Conservation (phyloP, 2,797 vertebrate genomes). For the Thamnophis elegans region DNA sequence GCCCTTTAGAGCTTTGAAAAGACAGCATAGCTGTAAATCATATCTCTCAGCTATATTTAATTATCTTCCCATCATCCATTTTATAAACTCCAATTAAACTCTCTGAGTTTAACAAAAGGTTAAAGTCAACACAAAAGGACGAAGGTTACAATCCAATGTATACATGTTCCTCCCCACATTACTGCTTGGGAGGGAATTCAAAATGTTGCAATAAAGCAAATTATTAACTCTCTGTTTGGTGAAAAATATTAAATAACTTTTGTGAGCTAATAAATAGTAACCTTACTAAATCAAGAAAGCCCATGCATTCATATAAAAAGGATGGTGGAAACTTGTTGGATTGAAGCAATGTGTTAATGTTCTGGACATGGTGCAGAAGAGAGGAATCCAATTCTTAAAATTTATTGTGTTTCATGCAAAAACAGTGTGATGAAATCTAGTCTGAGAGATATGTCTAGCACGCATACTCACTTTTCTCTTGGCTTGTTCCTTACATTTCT, state of each 20-base stretch:
- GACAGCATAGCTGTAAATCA: not conserved
- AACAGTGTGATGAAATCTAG: not conserved
- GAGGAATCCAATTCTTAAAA: not conserved
- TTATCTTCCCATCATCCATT: not conserved
- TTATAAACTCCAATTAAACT: not conserved
- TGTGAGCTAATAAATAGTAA: not conserved
- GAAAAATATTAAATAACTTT: not conserved
- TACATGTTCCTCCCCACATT: not conserved
- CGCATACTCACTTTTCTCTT: not conserved
- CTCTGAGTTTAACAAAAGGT: not conserved
- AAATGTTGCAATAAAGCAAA: slow-evolving; percentile 14
- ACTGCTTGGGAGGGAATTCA: not conserved
- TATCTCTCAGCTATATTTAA: not conserved
- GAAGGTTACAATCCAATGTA: not conserved
- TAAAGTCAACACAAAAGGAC: not conserved
- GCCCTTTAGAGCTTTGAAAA: not conserved
- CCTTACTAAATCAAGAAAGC: not conserved
- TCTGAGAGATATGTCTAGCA: not conserved
- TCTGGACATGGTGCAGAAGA: not conserved
- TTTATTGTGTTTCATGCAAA: not conserved
- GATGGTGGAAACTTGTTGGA: not conserved
- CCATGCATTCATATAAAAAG: not conserved
- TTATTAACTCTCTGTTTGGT: not conserved
- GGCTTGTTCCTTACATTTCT: not conserved
- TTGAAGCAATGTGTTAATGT: not conserved